phyloP scores from a whole-genome alignment of 2,888 invertebrate genomes.

The Esperia sulphurella region DNA sequence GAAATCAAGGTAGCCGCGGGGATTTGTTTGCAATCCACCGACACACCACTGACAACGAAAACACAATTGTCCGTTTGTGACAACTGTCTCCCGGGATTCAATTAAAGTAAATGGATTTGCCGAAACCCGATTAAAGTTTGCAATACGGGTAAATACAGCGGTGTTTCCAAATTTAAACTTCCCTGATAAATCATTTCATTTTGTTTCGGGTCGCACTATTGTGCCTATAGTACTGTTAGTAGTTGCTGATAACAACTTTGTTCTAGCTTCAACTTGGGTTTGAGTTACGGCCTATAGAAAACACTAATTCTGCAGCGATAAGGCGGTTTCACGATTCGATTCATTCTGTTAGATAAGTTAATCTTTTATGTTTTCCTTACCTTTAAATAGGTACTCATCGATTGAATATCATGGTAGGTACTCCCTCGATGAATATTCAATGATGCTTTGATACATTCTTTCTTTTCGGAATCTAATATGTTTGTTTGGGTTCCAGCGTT shows the following conservation, averaged over 20 bases:
- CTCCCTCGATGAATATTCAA: no score
- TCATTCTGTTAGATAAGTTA: no score
- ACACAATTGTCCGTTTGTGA: conserved; percentile 28
- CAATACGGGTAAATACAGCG: conserved; percentile 30
- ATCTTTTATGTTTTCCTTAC: no score
- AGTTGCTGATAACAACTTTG: not conserved
- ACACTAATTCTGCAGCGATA: no score
- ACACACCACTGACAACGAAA: conserved; percentile 15
- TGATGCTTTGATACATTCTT: no score
- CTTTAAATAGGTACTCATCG: no score
- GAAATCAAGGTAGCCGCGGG: not conserved
- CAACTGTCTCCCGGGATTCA: conserved; percentile 33
- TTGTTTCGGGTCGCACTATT: conserved; percentile 4
- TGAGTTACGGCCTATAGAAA: no score
- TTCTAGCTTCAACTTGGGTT: not conserved
- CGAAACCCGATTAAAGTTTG: conserved; percentile 39
- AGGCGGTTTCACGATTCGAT: no score
- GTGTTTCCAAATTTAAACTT: conserved; percentile 25
- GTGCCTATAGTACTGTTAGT: not conserved
- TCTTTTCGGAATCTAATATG: no score
- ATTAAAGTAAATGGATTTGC: conserved; percentile 44
- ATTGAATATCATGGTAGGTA: no score
- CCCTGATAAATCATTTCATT: conserved; percentile 25
- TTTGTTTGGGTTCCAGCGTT: no score
- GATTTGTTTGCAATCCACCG: conserved; percentile 13